These are phyloP conservation scores for Hydractinia symbiolongicarpus DNA, from an alignment of 30 jellyfish, hydroid and myxozoan species.

Conservation along the genomic window DNA sequence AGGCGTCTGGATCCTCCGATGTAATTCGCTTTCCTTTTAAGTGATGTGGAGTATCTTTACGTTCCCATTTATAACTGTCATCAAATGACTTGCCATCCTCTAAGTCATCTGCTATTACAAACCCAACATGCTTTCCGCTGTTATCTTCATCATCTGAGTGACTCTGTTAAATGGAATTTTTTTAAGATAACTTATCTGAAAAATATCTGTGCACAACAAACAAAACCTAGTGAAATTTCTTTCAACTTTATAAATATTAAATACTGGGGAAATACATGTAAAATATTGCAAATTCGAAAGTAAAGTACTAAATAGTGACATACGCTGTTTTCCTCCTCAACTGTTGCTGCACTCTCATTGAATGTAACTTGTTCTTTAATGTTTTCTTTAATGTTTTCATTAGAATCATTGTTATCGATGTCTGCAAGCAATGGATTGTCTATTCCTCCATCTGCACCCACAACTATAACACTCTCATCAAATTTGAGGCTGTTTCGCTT, in stretches of 20 bases:
- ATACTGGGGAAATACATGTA: too few species aligned
- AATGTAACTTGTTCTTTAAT: too few species aligned
- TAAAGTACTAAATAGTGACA: too few species aligned
- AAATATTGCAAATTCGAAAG: too few species aligned
- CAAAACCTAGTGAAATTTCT: too few species aligned
- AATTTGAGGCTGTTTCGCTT: conserved; percentile 6
- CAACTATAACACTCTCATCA: not conserved
- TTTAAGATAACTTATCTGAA: not conserved
- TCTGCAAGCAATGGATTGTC: conserved; percentile 6
- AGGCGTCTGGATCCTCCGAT: conserved; percentile 42
- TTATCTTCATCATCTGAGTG: conserved; percentile 41
- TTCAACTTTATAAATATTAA: too few species aligned
- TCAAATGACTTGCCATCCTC: not conserved
- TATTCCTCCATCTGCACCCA: conserved; percentile 16
- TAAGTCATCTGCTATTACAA: conserved; percentile 1
- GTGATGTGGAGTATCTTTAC: conserved; percentile 93
- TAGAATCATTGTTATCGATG: not conserved
- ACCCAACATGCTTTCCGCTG: not conserved
- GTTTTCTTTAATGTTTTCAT: too few species aligned
- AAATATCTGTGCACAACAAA: too few species aligned
- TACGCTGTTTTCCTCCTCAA: too few species aligned
- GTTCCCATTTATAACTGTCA: conserved; percentile 29
- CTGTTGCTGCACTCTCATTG: too few species aligned
- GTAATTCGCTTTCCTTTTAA: conserved; percentile 88
- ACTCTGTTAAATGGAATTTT: conserved; percentile 20